Conservation (phyloP, 2,113 vertebrate species). For the Heptranchias perlo region DNA sequence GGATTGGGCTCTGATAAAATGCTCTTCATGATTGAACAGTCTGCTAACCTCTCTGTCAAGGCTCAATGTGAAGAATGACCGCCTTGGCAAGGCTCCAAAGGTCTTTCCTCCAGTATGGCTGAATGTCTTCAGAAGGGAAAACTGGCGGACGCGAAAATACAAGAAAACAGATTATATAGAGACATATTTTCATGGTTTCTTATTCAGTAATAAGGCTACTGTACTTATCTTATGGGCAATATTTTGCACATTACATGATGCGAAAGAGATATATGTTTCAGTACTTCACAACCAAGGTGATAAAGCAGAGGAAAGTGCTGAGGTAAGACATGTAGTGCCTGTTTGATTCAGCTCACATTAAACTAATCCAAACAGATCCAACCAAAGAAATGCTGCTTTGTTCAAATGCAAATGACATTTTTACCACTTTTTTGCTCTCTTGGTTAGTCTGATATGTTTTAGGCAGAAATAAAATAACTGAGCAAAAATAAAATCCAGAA, state of each 20-base stretch:
- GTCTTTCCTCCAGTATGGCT: not conserved
- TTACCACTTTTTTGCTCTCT: not conserved
- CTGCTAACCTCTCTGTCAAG: not conserved
- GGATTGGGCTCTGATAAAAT: not conserved
- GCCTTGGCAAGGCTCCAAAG: not conserved
- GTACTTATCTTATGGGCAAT: not conserved
- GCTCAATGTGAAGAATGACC: not conserved
- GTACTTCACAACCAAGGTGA: not conserved
- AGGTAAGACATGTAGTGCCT: not conserved
- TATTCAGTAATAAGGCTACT: not conserved
- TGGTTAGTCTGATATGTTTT: not conserved
- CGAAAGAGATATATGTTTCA: not conserved
- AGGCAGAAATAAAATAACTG: not conserved
- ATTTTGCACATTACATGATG: not conserved
- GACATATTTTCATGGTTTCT: not conserved
- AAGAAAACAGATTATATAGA: not conserved
- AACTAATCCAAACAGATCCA: not conserved
- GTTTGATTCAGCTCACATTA: not conserved
- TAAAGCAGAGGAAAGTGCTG: not conserved
- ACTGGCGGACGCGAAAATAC: not conserved
- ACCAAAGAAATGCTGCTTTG: not conserved
- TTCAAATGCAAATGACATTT: not conserved
- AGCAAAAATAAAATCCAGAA: not conserved
- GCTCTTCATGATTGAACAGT: not conserved
- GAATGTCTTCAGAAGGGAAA: not conserved